Percentiles rank a stretch among this genome's conserved stretches.
Evolutionary conservation across 2,888 invertebrate genomes (phyloP).

Genomic region (Scaptomyza caliginosa): DNA sequence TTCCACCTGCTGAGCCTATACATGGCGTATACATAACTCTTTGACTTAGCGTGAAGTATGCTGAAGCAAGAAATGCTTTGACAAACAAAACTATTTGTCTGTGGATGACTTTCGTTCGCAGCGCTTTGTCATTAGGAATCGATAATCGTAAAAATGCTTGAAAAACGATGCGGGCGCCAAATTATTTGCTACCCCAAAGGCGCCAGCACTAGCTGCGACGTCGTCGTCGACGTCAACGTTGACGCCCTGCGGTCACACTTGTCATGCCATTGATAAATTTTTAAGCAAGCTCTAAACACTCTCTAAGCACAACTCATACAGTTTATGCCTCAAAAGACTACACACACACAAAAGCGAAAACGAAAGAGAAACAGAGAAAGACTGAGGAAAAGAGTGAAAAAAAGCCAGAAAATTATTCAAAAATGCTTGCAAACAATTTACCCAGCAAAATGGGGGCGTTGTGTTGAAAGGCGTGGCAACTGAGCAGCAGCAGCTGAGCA

Average conservation of each 20-base stretch:
- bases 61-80: conserved; percentile 60
- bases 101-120: conserved; percentile 54
- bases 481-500: conserved; percentile 13
- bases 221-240: neutral
- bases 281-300: conserved; percentile 79
- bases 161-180: conserved; percentile 60
- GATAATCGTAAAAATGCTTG: conserved; percentile 68
- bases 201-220: conserved; percentile 27
- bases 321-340: conserved; percentile 53
- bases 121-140: conserved; percentile 61
- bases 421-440: conserved; percentile 81
- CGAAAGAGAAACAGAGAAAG: neutral
- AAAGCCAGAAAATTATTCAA: conserved; percentile 76
- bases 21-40: conserved; percentile 48
- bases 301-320: conserved; percentile 74
- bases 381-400: conserved; percentile 39
- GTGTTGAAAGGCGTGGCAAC: conserved; percentile 34
- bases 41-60: conserved; percentile 35
- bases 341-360: conserved; percentile 9
- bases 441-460: conserved; percentile 44
- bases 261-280: conserved; percentile 77
- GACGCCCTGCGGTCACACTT: conserved; percentile 67
- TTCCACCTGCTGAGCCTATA: conserved; percentile 40
- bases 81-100: conserved; percentile 71
- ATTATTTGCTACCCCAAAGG: conserved; percentile 45